Conservation (phyloP, 2,888 invertebrate genomes). For the Kuschelorhynchus macadamiae region DNA sequence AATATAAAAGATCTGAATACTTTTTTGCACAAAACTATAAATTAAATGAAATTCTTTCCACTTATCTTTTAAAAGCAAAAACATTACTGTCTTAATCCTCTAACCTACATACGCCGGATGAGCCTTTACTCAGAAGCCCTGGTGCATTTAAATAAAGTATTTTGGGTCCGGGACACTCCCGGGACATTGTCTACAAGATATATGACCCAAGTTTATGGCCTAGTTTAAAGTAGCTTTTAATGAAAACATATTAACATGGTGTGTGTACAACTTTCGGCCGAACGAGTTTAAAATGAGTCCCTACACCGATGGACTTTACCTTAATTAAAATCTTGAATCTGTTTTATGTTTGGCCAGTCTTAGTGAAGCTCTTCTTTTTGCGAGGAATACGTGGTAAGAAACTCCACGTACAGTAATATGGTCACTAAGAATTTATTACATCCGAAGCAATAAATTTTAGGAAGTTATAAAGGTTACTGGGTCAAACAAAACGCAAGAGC, state of each 20-base stretch:
- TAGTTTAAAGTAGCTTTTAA: slow-evolving; percentile 44
- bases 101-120: background rate
- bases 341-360: background rate
- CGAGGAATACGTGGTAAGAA: too few species aligned
- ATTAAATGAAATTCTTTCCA: too few species aligned
- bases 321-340: slow-evolving; percentile 15
- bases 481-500: too few species aligned
- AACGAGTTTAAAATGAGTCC: slow-evolving; percentile 22
- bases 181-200: slow-evolving; percentile 33
- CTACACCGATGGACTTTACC: slow-evolving; percentile 17
- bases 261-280: slow-evolving; percentile 25
- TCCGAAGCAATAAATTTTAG: too few species aligned
- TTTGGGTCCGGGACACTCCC: slow-evolving; percentile 17
- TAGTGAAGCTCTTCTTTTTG: too few species aligned
- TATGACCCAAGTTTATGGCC: slow-evolving; percentile 36
- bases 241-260: slow-evolving; percentile 47
- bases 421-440: too few species aligned
- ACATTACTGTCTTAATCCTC: background rate
- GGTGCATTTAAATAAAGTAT: slow-evolving; percentile 35
- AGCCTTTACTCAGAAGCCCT: slow-evolving; percentile 21
- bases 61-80: too few species aligned
- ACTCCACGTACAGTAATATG: too few species aligned
- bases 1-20: too few species aligned
- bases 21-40: too few species aligned
- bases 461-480: too few species aligned